These are phyloP conservation scores for Temnothorax nylanderi DNA, from an alignment of 1,140 invertebrate species.

Conservation along the genomic window DNA sequence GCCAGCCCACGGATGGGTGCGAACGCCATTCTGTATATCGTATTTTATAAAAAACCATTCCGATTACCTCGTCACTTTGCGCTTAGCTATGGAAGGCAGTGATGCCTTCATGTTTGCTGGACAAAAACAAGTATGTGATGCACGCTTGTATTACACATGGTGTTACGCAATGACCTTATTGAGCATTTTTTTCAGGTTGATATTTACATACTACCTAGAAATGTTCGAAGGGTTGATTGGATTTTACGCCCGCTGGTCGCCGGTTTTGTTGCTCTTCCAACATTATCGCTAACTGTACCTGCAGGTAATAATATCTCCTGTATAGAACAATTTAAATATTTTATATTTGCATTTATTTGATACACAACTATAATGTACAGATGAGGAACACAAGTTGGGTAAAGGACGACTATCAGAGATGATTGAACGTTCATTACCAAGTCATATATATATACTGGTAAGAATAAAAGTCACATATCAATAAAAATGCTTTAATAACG, in stretches of 20 bases:
- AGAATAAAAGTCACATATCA: conserved; percentile 54
- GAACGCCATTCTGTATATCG: conserved; percentile 89
- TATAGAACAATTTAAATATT: conserved; percentile 48
- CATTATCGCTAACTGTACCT: conserved; percentile 84
- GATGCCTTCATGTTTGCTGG: conserved; percentile 97
- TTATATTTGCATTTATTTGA: conserved; percentile 29
- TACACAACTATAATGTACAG: conserved; percentile 66
- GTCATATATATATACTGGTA: conserved; percentile 88
- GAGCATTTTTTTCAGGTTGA: conserved; percentile 82
- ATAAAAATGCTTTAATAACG: background rate
- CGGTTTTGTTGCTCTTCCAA: conserved; percentile 88
- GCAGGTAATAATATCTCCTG: conserved; percentile 78
- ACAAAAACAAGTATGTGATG: conserved; percentile 91
- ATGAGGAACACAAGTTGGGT: conserved; percentile 82
- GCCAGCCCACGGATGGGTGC: conserved; percentile 91
- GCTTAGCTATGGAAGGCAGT: conserved; percentile 91
- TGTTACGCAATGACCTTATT: background rate
- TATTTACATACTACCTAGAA: conserved; percentile 87
- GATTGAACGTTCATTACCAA: conserved; percentile 87
- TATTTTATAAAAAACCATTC: conserved; percentile 92
- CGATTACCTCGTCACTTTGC: conserved; percentile 90
- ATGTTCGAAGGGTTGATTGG: conserved; percentile 86
- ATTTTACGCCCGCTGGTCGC: conserved; percentile 88
- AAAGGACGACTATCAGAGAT: conserved; percentile 84
- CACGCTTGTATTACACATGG: background rate